These are phyloP conservation scores for Alexandromys fortis DNA, from an alignment of 2,113 vertebrate genomes.

Conservation along the genomic window DNA sequence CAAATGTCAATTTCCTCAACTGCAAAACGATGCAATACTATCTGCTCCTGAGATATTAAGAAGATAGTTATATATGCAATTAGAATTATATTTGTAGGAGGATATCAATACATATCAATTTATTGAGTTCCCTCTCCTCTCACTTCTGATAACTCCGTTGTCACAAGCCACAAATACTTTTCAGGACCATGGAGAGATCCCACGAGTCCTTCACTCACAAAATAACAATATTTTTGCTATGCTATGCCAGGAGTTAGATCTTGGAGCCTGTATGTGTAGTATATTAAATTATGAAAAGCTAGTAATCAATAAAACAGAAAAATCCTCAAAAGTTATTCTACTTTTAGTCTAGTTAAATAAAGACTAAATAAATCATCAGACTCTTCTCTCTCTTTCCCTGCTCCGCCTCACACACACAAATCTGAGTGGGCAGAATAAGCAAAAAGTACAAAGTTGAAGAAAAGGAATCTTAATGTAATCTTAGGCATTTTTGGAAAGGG, in stretches of 20 bases:
- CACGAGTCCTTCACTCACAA: neutral
- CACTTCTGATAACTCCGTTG: neutral
- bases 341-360: neutral
- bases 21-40: neutral
- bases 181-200: slow-evolving; percentile 78
- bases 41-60: neutral
- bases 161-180: neutral
- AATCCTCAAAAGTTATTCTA: neutral
- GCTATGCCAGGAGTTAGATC: neutral
- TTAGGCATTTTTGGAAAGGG: fast-evolving
- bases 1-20: neutral
- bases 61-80: neutral
- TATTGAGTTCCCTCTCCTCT: neutral
- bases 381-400: neutral
- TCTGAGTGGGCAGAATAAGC: neutral
- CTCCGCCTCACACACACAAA: neutral
- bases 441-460: neutral
- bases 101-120: neutral
- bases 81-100: neutral
- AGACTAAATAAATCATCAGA: neutral
- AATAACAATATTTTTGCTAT: neutral
- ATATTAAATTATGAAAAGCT: neutral
- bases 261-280: neutral
- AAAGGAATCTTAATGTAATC: neutral
- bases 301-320: neutral